These are phyloP conservation scores for Oncorhynchus mykiss DNA, from an alignment of 2,113 vertebrate genomes.

Conservation along the genomic window DNA sequence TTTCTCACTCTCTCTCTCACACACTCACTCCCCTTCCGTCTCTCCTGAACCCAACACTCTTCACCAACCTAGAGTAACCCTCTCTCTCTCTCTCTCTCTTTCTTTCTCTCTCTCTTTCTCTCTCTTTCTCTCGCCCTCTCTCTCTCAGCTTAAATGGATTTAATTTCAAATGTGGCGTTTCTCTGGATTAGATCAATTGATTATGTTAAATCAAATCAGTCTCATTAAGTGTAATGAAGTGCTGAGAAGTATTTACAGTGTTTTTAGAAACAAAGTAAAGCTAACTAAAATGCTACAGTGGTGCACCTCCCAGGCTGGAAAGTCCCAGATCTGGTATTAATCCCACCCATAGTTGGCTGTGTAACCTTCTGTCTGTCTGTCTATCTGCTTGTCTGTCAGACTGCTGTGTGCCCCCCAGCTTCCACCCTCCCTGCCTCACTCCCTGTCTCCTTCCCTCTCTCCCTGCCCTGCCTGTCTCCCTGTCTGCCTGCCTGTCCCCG, in stretches of 20 bases:
- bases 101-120: not conserved
- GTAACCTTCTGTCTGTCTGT: constrained; percentile 31
- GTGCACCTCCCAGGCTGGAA: constrained; percentile 64
- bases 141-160: constrained; percentile 50
- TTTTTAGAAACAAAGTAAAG: constrained; percentile 55
- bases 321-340: constrained; percentile 68
- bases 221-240: constrained; percentile 50
- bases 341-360: constrained; percentile 59
- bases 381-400: constrained; percentile 40
- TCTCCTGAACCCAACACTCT: constrained; percentile 30
- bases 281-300: constrained; percentile 49
- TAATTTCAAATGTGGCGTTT: constrained; percentile 33
- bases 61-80: constrained; percentile 35
- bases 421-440: no score
- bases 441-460: no score
- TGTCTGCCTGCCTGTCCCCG: no score
- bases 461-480: no score
- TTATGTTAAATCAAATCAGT: constrained; percentile 50
- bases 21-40: not conserved
- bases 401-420: constrained; percentile 67
- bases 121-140: constrained; percentile 18
- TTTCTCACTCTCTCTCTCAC: constrained; percentile 11
- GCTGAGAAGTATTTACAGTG: constrained; percentile 42
- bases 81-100: constrained; percentile 14
- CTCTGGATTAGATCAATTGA: constrained; percentile 44